These are phyloP conservation scores for Cyrtonyx montezumae DNA, from an alignment of 2,113 vertebrate species.

Conservation along the genomic window DNA sequence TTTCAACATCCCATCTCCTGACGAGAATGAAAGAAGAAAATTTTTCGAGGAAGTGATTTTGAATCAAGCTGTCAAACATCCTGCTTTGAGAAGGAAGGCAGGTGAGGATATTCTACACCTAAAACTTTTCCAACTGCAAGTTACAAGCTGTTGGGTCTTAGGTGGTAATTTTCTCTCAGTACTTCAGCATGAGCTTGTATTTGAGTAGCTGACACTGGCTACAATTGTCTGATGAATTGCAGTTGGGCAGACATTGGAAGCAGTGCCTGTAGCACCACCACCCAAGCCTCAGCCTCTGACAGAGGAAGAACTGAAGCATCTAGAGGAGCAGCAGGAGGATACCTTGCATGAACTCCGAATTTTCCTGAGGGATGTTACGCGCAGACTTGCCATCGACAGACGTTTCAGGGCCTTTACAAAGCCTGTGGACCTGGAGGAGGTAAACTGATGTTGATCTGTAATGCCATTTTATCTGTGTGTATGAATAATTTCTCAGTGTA, in stretches of 20 bases:
- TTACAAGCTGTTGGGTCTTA: neutral
- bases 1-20: no score
- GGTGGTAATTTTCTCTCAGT: neutral
- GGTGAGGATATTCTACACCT: conserved; percentile 74
- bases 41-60: conserved; percentile 79
- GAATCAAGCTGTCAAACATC: conserved; percentile 88
- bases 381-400: conserved; percentile 89
- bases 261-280: conserved; percentile 86
- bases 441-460: conserved; percentile 60
- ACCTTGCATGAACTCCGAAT: conserved; percentile 90
- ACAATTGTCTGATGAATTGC: neutral
- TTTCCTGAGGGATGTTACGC: conserved; percentile 92
- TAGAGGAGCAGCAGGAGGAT: conserved; percentile 92
- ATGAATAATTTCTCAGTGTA: neutral
- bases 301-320: conserved; percentile 79
- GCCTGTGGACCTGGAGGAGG: conserved; percentile 92
- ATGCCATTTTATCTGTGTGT: neutral
- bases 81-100: conserved; percentile 83
- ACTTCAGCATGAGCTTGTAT: neutral
- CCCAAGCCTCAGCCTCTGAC: conserved; percentile 84
- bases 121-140: neutral
- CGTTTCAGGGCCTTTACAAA: conserved; percentile 93
- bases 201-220: neutral
- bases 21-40: no score
- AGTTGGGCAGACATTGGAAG: conserved; percentile 85